Base-by-base conservation (phyloP, 2,888 invertebrate genomes). In the Philereme transversata region DNA sequence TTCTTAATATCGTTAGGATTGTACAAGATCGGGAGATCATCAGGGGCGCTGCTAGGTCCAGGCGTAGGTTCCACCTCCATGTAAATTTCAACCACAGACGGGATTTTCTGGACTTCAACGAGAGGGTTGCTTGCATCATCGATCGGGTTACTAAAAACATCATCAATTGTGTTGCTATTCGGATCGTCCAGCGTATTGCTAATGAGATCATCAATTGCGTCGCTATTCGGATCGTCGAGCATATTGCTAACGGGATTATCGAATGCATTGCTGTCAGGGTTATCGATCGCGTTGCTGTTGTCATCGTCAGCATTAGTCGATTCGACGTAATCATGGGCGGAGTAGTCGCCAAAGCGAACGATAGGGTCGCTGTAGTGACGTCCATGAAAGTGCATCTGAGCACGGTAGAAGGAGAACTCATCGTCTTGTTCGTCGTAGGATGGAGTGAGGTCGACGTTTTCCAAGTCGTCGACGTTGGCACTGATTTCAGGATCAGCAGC, bases 101-200 rank as follows among this genome's bases (percentile, higher is more conserved):
- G 43, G 40, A 58, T 11, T n/a, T 51, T 51, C 6, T 46, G 47
- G 10, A 11, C 43, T n/a, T 57, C 10, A 5, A 44, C 33, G 5
- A 49, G 68, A 0, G 76, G 72, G 9, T 76, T 73, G 3, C 77
- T 57, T 4, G 67, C 67, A 6, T 81, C 77, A 6, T 79, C 77
- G 6, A 72, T 41, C 0, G 83, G 75, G 46, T 78, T 82, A 47
- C 82, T 77, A 57, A 84, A 81, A 62, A 38, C 59, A 65, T 51
- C 65, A 40, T 40, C 40, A 8, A 40, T 49, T 8, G 55, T 36
- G 43, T 51, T 48, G n/a, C 49, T 57, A 45, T 41, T 45, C n/a
- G 40, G 45, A 10, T 58, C 58, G 8, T 11, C 50, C 8, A 40
- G 44, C 5, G 55, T 36, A 36, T 51, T 48, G n/a, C 49, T 57